Base-by-base conservation (phyloP, 2,888 invertebrate genomes). In the Lottia scabra region DNA sequence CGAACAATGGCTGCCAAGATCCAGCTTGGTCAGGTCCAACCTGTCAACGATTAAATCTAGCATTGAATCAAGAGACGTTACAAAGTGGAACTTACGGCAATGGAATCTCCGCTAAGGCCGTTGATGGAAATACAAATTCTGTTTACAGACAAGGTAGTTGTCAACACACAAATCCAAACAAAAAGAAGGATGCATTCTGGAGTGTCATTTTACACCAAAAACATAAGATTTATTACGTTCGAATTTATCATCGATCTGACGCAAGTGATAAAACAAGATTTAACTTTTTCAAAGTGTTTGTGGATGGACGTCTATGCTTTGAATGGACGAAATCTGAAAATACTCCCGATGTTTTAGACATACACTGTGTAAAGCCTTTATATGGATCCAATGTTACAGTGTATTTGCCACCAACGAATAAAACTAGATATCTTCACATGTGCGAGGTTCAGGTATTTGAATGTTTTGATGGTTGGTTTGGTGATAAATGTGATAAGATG, bases 291-390 rank as follows among this genome's bases (percentile, higher is more conserved):
- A n/a, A 68, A 68, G 56, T 68, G 12, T 30, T 38, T 6, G 38
- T 68, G 5, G 68, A 56, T 56, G 68, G 68, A 6, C 48, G 12
- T n/a, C 43, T 4, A 19, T 68, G 68, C 23, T 56, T 30, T 23
- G 19, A 48, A 43, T 62, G 68, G 68, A 6, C 16, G 2, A 38
- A n/a, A 19, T 0, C 16, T 13, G 38, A 48, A 12, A 13, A 6
- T 12, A 62, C 27, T 19, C 56, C 23, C 19, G 19, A 19, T 10
- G 13, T 56, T 2, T 23, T 56, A 2, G 56, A 56, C 23, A 56
- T 56, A 19, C 56, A 56, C 12, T 56, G 56, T 23, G 12, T 23
- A 12, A 23, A 19, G 10, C 56, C 56, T 56, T 23, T 56, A 10
- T 56, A 23, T 1, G 56, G 56, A 56, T 56, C 56, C 19, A 56